Conservation (phyloP, 2,888 invertebrate genomes). For the Macaria notata region DNA sequence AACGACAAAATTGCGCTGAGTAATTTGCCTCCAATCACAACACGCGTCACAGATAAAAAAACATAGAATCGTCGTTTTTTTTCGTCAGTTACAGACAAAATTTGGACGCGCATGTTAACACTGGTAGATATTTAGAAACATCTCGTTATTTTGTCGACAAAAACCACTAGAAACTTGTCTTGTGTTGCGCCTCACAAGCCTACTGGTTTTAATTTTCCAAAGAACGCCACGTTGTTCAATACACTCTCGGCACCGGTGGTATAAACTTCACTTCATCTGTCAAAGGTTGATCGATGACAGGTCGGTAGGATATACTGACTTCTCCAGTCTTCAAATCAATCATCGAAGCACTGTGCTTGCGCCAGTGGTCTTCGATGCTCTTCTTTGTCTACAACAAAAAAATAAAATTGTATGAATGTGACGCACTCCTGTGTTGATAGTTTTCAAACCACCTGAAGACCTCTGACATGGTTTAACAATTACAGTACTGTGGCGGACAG, state of each 20-base stretch:
- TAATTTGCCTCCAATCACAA: no score
- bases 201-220: no score
- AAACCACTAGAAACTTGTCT: no score
- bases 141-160: no score
- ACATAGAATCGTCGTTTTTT: no score
- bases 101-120: no score
- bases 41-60: no score
- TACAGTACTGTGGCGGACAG: background rate
- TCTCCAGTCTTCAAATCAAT: conserved; percentile 88
- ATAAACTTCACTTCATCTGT: conserved; percentile 91
- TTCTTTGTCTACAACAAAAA: conserved; percentile 79
- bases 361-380: conserved; percentile 94
- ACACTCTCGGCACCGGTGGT: conserved; percentile 96
- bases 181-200: no score
- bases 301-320: conserved; percentile 91
- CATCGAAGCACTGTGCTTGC: conserved; percentile 95
- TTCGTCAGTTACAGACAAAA: no score
- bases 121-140: no score
- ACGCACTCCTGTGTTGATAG: background rate
- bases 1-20: no score
- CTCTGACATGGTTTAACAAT: no score
- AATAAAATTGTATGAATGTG: background rate
- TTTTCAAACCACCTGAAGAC: background rate
- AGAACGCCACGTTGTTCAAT: conserved; percentile 75
- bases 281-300: conserved; percentile 95